A percentile compares a stretch with the other conserved stretches of the same genome.
phyloP scores from a whole-genome alignment of 2,888 invertebrate species.

The Suillia variegata region DNA sequence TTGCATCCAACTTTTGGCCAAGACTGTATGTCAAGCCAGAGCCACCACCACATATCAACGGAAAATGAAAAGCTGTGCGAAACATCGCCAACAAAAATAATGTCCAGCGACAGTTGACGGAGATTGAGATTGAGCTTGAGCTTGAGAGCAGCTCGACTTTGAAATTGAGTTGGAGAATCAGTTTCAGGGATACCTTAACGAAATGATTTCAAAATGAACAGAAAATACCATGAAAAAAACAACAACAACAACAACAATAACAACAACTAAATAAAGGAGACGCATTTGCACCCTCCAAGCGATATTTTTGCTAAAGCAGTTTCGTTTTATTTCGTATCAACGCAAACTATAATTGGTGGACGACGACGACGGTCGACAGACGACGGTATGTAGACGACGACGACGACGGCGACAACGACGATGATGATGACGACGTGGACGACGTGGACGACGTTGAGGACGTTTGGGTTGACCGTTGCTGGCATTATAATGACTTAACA shows the following conservation, averaged over 20 bases:
- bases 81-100: background rate
- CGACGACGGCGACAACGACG: slow-evolving; percentile 8
- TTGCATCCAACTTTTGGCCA: too few species aligned
- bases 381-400: background rate
- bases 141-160: too few species aligned
- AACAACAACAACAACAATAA: background rate
- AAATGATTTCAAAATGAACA: background rate
- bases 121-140: slow-evolving; percentile 50
- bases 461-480: slow-evolving; percentile 14
- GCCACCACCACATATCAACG: background rate
- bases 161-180: slow-evolving; percentile 42
- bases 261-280: slow-evolving; percentile 6
- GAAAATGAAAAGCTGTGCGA: too few species aligned
- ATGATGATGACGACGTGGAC: slow-evolving; percentile 5
- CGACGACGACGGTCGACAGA: slow-evolving; percentile 1
- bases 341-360: slow-evolving; percentile 18
- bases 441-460: slow-evolving; percentile 3
- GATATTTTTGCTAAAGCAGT: slow-evolving; percentile 8
- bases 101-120: slow-evolving; percentile 43
- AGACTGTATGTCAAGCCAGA: too few species aligned
- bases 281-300: slow-evolving; percentile 24
- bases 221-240: too few species aligned
- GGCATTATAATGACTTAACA: slow-evolving; percentile 26
- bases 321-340: slow-evolving; percentile 9
- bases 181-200: background rate